Percentiles rank a stretch among this genome's conserved stretches.
Evolutionary conservation across 2,797 vertebrate genomes (phyloP).

Genomic region (Leucoraja ocellata): DNA sequence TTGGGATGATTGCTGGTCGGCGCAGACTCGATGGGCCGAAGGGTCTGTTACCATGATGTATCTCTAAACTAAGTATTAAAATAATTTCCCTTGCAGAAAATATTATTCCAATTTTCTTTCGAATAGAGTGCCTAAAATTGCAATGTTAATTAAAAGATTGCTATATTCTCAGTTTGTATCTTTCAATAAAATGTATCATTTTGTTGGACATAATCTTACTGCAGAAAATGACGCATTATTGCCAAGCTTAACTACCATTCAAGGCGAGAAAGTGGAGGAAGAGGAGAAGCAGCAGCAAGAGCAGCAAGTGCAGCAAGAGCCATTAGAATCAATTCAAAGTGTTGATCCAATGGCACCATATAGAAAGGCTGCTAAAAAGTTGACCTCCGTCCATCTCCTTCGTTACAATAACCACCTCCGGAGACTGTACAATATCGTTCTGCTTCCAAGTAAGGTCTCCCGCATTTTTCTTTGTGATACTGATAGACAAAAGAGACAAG

Average conservation of each 20-base stretch:
- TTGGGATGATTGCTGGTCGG: too few species aligned
- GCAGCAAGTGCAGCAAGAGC: constrained; percentile 38
- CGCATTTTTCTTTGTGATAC: neutral
- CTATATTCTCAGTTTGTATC: neutral
- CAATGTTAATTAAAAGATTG: neutral
- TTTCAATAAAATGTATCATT: neutral
- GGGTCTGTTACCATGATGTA: too few species aligned
- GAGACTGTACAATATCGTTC: constrained; percentile 57
- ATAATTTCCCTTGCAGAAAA: neutral
- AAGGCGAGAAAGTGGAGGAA: constrained; percentile 39
- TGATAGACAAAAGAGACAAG: neutral
- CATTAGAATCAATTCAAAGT: neutral
- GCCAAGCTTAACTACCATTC: neutral
- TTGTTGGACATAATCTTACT: neutral
- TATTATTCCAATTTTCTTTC: neutral
- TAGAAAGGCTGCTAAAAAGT: constrained; percentile 41
- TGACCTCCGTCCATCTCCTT: constrained; percentile 65
- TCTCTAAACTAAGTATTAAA: neutral
- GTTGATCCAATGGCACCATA: neutral
- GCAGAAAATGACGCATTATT: constrained; percentile 2
- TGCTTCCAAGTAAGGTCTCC: constrained; percentile 52
- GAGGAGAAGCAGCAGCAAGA: constrained; percentile 35
- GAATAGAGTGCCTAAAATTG: neutral
- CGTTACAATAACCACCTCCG: constrained; percentile 64
- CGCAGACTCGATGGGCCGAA: too few species aligned